Conservation (phyloP, 1,140 invertebrate species). For the Drosophila tropicalis region DNA sequence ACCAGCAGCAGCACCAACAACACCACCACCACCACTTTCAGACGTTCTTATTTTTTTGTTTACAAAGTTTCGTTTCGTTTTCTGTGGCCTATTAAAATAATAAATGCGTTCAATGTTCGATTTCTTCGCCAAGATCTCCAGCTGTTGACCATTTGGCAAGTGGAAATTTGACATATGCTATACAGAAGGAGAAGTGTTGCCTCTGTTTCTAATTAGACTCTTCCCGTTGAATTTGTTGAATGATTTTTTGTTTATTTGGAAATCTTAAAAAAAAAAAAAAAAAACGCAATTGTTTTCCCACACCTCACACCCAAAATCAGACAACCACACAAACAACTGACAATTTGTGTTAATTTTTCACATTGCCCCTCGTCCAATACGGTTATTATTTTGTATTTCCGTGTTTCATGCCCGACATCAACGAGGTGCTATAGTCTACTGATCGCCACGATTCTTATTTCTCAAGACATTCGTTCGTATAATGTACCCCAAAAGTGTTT, state of each 20-base stretch:
- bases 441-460: constrained; percentile 27
- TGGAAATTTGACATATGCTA: constrained; percentile 31
- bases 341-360: constrained; percentile 60
- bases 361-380: constrained; percentile 19
- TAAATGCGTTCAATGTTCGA: constrained; percentile 43
- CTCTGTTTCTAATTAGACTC: constrained; percentile 36
- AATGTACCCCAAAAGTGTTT: constrained; percentile 17
- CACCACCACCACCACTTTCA: constrained; percentile 43
- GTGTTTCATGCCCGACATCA: constrained; percentile 45
- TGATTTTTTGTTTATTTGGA: constrained; percentile 66
- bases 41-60: constrained; percentile 47
- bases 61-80: constrained; percentile 33
- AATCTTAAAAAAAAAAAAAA: constrained; percentile 41
- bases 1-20: constrained; percentile 37
- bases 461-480: constrained; percentile 22
- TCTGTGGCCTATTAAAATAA: constrained; percentile 56
- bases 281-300: constrained; percentile 51
- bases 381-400: constrained; percentile 29
- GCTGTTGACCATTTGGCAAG: constrained; percentile 41
- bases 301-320: constrained; percentile 26
- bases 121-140: constrained; percentile 31
- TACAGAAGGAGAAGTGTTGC: constrained; percentile 38
- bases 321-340: constrained; percentile 15
- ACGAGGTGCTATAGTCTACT: constrained; percentile 62
- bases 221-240: constrained; percentile 28